Base-by-base conservation (phyloP, 2,113 vertebrate species). In the Prionailurus viverrinus region DNA sequence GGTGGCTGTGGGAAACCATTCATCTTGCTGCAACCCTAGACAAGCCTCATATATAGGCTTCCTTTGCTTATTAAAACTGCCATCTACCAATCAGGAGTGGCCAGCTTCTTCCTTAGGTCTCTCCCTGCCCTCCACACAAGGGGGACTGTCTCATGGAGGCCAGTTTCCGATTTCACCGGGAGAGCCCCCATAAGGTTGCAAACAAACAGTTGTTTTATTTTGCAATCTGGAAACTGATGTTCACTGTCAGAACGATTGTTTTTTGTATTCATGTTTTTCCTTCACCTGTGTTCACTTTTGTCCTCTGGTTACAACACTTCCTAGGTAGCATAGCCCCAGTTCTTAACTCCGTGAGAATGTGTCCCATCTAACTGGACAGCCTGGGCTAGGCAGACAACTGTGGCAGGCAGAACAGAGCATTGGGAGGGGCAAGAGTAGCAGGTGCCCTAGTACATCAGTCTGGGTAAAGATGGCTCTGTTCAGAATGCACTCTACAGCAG, bases 351-450 rank as follows among this genome's bases (percentile, higher is more conserved):
- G 0, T 41, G 9, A 27, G 1, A 68, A 15, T 65, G 48, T 7
- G 19, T 81, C 6, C 0, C 3, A 73, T 63, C 33, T 31, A 48
- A 16, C 13, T 65, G 27, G 29, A 68, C 85, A 89, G 21, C 3
- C 9, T 21, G 9, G 8, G 7, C 12, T 51, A 7, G 33, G 45
- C 25, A 83, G 31, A 94, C 45, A 78, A 39, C 14, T 5, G 25
- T 29, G 66, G 16, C 4, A 48, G 13, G 8, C 4, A 10, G 19
- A n/a, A 21, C 1, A 31, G n/a, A 33, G 12, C 1, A 27, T 2
- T 0, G 21, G 55, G 15, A n/a, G 8, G 18, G 0, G 4, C 1
- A 7, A 23, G 29, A 55, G 5, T 2, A 61, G 13, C 16, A 63
- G 71, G 12, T 65, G 1, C 0, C 1, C 7, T 3, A 19, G 11